These are phyloP conservation scores for Diacarnus erythraeanus DNA, from an alignment of 37 sponge, comb jelly and placozoan genomes.

Conservation along the genomic window DNA sequence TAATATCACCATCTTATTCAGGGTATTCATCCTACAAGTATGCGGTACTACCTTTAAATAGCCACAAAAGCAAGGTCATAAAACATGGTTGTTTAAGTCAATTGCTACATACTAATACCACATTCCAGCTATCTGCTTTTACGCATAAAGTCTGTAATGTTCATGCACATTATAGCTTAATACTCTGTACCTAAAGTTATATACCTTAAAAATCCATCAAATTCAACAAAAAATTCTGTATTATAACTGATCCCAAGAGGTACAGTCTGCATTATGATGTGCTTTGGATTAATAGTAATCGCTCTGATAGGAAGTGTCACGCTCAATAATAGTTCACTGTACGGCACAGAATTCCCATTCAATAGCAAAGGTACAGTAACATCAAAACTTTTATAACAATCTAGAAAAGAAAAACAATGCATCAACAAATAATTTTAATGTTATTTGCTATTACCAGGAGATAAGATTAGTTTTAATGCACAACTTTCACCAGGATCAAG, in stretches of 20 bases:
- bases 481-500: conserved; percentile 15
- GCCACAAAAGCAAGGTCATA: not conserved
- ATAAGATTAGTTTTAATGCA: not conserved
- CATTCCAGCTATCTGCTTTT: no score
- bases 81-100: no score
- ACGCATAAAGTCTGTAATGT: no score
- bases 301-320: conserved; percentile 35
- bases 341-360: conserved; percentile 43
- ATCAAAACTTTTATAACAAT: conserved; percentile 28
- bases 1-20: no score
- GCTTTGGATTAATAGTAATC: conserved; percentile 33
- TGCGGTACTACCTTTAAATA: not conserved
- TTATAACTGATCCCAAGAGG: conserved; percentile 60
- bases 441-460: not conserved
- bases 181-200: not conserved
- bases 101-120: no score
- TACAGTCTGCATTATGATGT: conserved; percentile 54
- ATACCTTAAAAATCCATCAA: conserved; percentile 32
- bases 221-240: conserved; percentile 47
- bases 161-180: no score
- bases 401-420: conserved; percentile 1
- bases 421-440: not conserved
- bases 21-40: not conserved
- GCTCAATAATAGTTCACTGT: conserved; percentile 32
- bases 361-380: conserved; percentile 49